A percentile compares a stretch with the other conserved stretches of the same genome.
Conservation (phyloP, 2,797 vertebrate species). For the Oreortyx pictus region DNA sequence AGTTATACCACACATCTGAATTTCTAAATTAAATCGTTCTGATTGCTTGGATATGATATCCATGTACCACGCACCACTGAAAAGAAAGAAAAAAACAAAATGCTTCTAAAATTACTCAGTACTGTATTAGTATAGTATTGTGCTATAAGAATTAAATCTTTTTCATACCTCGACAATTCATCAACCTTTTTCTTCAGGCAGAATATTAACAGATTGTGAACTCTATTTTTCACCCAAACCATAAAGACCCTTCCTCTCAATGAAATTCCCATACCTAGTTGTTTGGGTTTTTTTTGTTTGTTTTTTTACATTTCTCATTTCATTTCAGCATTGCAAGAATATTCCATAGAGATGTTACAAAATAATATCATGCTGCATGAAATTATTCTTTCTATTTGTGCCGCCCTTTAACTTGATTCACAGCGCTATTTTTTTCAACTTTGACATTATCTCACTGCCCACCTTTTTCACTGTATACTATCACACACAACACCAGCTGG, state of each 20-base stretch:
- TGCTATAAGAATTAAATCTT: background rate
- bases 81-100: background rate
- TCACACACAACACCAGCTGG: rapidly evolving
- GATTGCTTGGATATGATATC: background rate
- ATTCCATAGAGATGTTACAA: background rate
- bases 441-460: background rate
- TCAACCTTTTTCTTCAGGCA: background rate
- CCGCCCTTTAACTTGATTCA: background rate
- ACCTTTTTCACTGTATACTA: background rate
- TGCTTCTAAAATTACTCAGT: background rate
- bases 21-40: background rate
- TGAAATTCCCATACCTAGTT: background rate
- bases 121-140: background rate
- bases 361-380: background rate
- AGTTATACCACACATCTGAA: background rate
- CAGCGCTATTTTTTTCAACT: background rate
- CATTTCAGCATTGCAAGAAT: background rate
- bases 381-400: background rate
- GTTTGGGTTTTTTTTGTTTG: too few species aligned
- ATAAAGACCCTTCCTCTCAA: background rate
- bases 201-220: background rate
- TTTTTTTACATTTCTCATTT: background rate
- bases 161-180: background rate
- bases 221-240: background rate
- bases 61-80: background rate